phyloP scores from a whole-genome alignment of 1,140 invertebrate species.

The Drosophila lacertosa region DNA sequence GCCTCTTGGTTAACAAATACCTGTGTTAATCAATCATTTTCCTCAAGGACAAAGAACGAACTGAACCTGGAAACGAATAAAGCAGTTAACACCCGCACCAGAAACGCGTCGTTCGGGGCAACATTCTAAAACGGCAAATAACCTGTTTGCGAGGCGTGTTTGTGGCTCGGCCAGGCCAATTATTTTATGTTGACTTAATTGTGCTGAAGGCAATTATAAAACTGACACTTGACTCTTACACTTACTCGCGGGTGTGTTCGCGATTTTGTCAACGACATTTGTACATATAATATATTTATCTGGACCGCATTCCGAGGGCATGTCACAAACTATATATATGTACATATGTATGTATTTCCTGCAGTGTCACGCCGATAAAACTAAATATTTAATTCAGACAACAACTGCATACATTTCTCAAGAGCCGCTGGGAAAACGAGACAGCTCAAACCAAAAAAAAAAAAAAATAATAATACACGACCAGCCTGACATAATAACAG shows the following conservation, averaged over 20 bases:
- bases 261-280: conserved; percentile 24
- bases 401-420: not conserved
- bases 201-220: conserved; percentile 39
- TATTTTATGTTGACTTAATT: conserved; percentile 32
- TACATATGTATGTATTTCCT: too few species aligned
- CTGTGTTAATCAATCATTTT: conserved; percentile 41
- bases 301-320: conserved; percentile 37
- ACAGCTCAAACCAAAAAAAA: not conserved
- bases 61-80: conserved; percentile 37
- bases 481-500: conserved; percentile 28
- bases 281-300: conserved; percentile 1
- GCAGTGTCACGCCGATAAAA: not conserved
- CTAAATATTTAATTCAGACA: conserved; percentile 11
- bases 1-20: conserved; percentile 20
- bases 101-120: conserved; percentile 5
- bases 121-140: conserved; percentile 50
- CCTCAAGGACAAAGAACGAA: conserved; percentile 31
- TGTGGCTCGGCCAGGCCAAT: conserved; percentile 24
- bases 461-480: not conserved
- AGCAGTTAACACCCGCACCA: conserved; percentile 37
- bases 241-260: conserved; percentile 31
- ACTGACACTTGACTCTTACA: conserved; percentile 38
- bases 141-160: conserved; percentile 47
- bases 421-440: conserved; percentile 35
- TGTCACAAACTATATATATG: not conserved